phyloP scores from a whole-genome alignment of 2,113 vertebrate species.

The Tyrannus savana region DNA sequence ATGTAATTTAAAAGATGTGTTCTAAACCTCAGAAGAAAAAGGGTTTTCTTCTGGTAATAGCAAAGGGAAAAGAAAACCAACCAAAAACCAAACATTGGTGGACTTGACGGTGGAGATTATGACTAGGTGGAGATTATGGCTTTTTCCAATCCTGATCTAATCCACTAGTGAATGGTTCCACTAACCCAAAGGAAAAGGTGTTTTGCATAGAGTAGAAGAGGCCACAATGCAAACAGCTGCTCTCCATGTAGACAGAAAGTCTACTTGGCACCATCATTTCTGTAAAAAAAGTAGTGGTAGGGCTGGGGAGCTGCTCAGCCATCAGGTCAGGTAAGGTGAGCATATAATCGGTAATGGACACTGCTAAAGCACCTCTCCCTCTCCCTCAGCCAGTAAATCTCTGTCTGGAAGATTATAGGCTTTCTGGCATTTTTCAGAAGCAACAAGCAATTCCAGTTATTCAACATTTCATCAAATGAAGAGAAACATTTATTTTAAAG shows the following conservation, averaged over 20 bases:
- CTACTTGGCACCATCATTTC: background rate
- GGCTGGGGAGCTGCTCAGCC: background rate
- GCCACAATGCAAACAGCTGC: accelerated
- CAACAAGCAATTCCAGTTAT: background rate
- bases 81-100: background rate
- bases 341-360: background rate
- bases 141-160: background rate
- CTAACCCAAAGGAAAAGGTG: background rate
- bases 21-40: background rate
- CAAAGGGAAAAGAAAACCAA: background rate
- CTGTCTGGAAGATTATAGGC: background rate
- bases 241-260: background rate
- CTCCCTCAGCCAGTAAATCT: background rate
- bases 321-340: background rate
- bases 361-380: accelerated
- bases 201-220: background rate
- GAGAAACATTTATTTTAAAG: background rate
- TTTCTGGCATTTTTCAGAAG: background rate
- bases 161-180: background rate
- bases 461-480: background rate
- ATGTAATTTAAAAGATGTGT: background rate
- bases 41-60: background rate
- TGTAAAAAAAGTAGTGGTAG: background rate
- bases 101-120: background rate
- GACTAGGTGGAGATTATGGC: background rate